Evolutionary conservation across 2,113 vertebrate species (phyloP).

Genomic region (Isurus oxyrinchus): DNA sequence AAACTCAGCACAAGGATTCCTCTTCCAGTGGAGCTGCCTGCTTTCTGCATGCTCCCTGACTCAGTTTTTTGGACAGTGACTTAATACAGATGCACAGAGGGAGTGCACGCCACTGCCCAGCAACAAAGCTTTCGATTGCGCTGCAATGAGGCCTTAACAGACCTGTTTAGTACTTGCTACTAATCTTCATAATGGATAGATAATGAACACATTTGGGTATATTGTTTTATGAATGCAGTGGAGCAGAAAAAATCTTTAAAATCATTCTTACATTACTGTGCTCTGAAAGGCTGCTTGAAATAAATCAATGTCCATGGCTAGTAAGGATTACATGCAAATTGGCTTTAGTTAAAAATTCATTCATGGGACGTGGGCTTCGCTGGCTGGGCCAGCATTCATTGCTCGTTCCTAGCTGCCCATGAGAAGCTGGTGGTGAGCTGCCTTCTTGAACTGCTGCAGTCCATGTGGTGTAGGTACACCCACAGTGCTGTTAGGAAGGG

Average conservation of each 20-base stretch:
- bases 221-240: neutral
- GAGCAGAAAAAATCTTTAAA: neutral
- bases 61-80: neutral
- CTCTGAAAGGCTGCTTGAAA: neutral
- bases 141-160: neutral
- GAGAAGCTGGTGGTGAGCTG: no score
- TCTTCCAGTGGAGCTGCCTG: neutral
- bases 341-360: no score
- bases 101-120: neutral
- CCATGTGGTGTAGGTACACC: no score
- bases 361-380: no score
- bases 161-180: neutral
- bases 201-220: neutral
- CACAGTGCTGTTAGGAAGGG: no score
- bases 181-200: conserved; percentile 8
- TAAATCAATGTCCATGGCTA: neutral
- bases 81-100: neutral
- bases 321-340: no score
- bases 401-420: no score
- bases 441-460: no score
- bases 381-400: no score
- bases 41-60: neutral
- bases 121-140: neutral
- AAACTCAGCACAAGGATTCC: neutral
- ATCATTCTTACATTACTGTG: neutral